Conservation (phyloP, 2,888 invertebrate genomes). For the Hedya salicella region DNA sequence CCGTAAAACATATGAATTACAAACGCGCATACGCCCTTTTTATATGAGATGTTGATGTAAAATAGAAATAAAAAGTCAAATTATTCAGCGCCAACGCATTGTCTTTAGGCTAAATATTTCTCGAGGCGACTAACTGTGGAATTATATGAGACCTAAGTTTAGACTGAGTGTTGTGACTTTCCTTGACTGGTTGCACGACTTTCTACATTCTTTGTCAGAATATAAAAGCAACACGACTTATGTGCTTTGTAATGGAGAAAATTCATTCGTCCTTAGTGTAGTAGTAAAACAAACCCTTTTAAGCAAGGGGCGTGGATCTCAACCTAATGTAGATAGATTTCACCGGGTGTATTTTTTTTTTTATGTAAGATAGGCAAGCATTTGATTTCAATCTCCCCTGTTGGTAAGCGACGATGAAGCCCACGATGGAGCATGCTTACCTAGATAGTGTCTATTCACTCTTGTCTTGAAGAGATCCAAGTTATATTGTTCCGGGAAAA, state of each 20-base stretch:
- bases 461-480: no score
- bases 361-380: no score
- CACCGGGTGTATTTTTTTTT: background rate
- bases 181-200: constrained; percentile 9
- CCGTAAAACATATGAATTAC: background rate
- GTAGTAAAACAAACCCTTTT: background rate
- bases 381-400: no score
- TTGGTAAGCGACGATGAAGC: no score
- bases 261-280: background rate
- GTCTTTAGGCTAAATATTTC: constrained; percentile 56
- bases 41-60: constrained; percentile 52
- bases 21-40: background rate
- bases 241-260: background rate
- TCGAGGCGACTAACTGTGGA: constrained; percentile 19
- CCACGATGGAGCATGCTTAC: no score
- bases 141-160: constrained; percentile 27
- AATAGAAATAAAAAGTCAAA: constrained; percentile 59
- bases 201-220: constrained; percentile 10
- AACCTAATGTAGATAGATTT: background rate
- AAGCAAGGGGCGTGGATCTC: background rate
- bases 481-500: no score
- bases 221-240: background rate
- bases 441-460: no score
- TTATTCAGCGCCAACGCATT: constrained; percentile 45
- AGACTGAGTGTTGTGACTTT: constrained; percentile 19